phyloP scores from a whole-genome alignment of 1,140 invertebrate genomes.

The Bemisia tabaci region DNA sequence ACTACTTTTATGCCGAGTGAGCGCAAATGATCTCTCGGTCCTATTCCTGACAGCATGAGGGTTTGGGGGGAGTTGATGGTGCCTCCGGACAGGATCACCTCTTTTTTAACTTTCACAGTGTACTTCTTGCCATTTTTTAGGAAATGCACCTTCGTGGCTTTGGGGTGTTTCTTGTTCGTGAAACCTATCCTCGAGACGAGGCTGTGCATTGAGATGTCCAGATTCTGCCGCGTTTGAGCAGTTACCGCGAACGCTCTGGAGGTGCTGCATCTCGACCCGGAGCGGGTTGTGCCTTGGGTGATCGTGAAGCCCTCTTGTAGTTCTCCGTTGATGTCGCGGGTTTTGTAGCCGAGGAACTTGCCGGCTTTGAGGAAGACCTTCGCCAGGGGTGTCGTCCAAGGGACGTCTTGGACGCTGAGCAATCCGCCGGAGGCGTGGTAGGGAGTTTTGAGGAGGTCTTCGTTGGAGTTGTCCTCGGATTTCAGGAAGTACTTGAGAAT shows the following conservation, averaged over 20 bases:
- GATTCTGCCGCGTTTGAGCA: not conserved
- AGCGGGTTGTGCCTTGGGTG: conserved; percentile 27
- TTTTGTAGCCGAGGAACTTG: conserved; percentile 49
- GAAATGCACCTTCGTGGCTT: conserved; percentile 1
- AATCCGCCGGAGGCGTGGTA: conserved; percentile 41
- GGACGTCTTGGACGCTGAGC: conserved; percentile 1
- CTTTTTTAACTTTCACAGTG: conserved; percentile 25
- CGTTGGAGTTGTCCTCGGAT: conserved; percentile 45
- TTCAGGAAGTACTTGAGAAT: conserved; percentile 33
- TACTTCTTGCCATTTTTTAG: conserved; percentile 20
- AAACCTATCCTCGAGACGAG: not conserved
- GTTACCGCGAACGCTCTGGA: not conserved
- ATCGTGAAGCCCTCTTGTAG: conserved; percentile 54
- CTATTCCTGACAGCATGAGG: conserved; percentile 35
- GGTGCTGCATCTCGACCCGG: not conserved
- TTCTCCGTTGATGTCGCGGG: conserved; percentile 55
- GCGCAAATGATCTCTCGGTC: conserved; percentile 19
- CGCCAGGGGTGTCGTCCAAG: conserved; percentile 18
- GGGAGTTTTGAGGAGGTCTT: conserved; percentile 43
- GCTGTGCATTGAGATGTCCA: not conserved
- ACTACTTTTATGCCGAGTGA: not conserved
- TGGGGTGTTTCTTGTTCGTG: not conserved
- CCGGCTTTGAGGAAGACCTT: conserved; percentile 50
- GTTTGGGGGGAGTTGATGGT: conserved; percentile 24
- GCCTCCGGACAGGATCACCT: conserved; percentile 29